Conservation (phyloP, 2,113 vertebrate species). For the Grallaria varia region DNA sequence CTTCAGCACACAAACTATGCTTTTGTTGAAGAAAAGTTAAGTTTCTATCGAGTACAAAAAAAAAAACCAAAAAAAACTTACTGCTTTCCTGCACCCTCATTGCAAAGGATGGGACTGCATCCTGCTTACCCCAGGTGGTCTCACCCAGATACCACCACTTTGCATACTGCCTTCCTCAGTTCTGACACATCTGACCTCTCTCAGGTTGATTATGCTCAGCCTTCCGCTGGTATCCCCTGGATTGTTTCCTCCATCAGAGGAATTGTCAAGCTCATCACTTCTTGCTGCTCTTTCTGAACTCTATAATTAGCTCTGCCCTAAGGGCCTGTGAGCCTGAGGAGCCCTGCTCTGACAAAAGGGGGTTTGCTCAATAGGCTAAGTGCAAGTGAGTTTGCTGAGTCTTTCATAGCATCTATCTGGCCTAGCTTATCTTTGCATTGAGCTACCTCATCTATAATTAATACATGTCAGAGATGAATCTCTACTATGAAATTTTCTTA, state of each 20-base stretch:
- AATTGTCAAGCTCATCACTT: slow-evolving; percentile 13
- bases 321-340: slow-evolving; percentile 4
- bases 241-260: neutral
- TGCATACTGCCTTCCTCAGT: neutral
- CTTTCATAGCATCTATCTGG: neutral
- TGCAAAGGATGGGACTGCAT: neutral
- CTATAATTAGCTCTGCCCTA: slow-evolving; percentile 20
- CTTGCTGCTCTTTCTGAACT: slow-evolving; percentile 12
- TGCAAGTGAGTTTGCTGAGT: neutral
- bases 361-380: neutral
- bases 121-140: neutral
- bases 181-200: neutral
- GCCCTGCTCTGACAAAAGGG: neutral
- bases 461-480: slow-evolving; percentile 11
- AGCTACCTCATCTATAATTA: slow-evolving; percentile 28
- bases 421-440: neutral
- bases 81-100: neutral
- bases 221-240: neutral
- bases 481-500: slow-evolving; percentile 28
- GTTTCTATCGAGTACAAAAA: neutral
- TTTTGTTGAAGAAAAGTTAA: neutral
- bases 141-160: neutral
- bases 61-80: neutral
- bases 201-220: neutral
- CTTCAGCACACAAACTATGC: neutral